phyloP scores from a whole-genome alignment of 2,797 vertebrate species.

The Chaunax sp. region DNA sequence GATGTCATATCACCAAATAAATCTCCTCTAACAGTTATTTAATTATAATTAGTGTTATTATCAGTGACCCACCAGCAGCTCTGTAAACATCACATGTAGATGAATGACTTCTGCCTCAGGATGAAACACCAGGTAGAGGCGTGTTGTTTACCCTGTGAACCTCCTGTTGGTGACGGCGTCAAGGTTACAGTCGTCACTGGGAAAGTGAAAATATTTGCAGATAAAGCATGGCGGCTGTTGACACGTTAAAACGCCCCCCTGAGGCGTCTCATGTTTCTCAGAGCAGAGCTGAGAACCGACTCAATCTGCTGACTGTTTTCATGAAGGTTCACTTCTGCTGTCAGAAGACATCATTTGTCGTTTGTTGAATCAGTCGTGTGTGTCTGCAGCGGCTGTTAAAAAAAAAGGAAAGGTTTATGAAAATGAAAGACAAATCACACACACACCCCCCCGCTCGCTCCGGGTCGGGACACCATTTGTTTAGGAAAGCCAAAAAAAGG shows the following conservation, averaged over 20 bases:
- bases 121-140: neutral
- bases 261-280: constrained; percentile 40
- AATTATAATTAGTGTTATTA: no score
- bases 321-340: neutral
- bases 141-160: no score
- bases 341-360: neutral
- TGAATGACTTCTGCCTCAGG: neutral
- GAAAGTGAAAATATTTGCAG: constrained; percentile 79
- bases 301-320: no score
- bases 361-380: no score
- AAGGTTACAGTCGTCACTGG: constrained; percentile 59
- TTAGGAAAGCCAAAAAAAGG: constrained; percentile 83
- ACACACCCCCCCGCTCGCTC: constrained; percentile 17
- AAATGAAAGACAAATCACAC: constrained; percentile 83
- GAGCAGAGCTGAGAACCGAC: no score
- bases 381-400: constrained; percentile 68
- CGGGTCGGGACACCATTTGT: constrained; percentile 78
- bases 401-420: constrained; percentile 84
- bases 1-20: no score
- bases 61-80: no score
- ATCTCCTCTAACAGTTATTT: no score
- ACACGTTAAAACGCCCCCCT: constrained; percentile 47
- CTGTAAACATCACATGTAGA: no score
- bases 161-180: constrained; percentile 48
- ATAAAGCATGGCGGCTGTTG: constrained; percentile 77